Percentiles rank a stretch among this genome's conserved stretches.
Evolutionary conservation across 2,888 invertebrate genomes (phyloP).

Genomic region (Sipha maydis): DNA sequence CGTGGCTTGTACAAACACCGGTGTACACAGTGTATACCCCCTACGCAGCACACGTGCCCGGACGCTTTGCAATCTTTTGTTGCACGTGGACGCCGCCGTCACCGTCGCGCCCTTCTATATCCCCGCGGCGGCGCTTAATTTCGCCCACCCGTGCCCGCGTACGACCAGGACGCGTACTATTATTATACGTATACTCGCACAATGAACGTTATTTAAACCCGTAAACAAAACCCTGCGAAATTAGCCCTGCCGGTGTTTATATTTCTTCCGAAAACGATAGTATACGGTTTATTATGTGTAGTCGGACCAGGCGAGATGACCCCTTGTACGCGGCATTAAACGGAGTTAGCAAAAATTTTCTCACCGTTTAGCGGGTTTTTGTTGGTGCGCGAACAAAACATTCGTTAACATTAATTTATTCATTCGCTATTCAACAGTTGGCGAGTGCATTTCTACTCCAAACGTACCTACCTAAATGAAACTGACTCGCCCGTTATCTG

Average conservation of each 20-base stretch:
- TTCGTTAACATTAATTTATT: neutral
- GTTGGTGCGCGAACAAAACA: neutral
- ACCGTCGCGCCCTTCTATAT: neutral
- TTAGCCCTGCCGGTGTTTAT: slow-evolving; percentile 41
- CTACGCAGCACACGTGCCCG: slow-evolving; percentile 42
- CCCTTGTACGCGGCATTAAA: neutral
- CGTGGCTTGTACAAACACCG: slow-evolving; percentile 60
- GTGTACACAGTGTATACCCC: neutral
- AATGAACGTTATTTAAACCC: slow-evolving; percentile 35
- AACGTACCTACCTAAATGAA: no score
- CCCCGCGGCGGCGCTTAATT: slow-evolving; percentile 53
- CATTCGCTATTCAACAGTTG: neutral
- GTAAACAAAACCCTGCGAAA: slow-evolving; percentile 50
- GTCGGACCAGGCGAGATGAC: neutral
- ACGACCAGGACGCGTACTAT: neutral
- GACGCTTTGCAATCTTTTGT: slow-evolving; percentile 57
- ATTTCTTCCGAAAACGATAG: slow-evolving; percentile 47
- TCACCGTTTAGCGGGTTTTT: slow-evolving; percentile 9
- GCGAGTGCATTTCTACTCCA: neutral
- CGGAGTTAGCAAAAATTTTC: slow-evolving; percentile 12
- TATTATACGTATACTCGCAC: neutral
- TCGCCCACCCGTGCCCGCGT: slow-evolving; percentile 21
- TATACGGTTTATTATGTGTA: slow-evolving; percentile 31
- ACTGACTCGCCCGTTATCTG: no score
- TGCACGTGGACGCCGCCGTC: slow-evolving; percentile 15